phyloP scores from a whole-genome alignment of 1,140 invertebrate species.

The Atta texana region DNA sequence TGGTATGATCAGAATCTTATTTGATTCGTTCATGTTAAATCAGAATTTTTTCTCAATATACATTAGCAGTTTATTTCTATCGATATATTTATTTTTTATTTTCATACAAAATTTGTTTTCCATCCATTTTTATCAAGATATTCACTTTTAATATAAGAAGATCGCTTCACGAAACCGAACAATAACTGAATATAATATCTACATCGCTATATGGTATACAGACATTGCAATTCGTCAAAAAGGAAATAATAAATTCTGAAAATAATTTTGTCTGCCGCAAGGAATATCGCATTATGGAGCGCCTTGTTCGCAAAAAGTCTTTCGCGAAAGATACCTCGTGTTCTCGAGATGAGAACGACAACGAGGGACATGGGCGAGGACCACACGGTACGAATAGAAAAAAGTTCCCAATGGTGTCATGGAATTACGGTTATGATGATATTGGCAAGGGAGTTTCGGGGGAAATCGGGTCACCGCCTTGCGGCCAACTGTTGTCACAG shows the following conservation, averaged over 20 bases:
- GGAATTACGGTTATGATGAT: slow-evolving; percentile 64
- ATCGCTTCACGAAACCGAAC: neutral
- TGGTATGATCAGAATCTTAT: no score
- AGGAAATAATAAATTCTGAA: slow-evolving; percentile 1
- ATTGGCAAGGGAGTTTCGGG: slow-evolving; percentile 61
- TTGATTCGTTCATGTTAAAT: no score
- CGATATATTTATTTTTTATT: no score
- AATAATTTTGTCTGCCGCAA: slow-evolving; percentile 41
- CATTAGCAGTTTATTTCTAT: no score
- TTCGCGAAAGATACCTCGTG: slow-evolving; percentile 11
- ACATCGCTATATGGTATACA: neutral
- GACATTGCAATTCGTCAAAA: neutral
- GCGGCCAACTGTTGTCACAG: slow-evolving; percentile 54
- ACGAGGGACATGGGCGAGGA: neutral
- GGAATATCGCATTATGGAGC: neutral
- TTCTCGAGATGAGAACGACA: slow-evolving; percentile 9
- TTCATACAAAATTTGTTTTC: neutral
- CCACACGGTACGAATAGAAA: slow-evolving; percentile 47
- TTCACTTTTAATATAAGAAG: neutral
- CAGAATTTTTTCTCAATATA: no score
- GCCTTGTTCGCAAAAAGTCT: slow-evolving; percentile 31
- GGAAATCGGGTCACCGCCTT: slow-evolving; percentile 42
- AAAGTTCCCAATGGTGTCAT: slow-evolving; percentile 57
- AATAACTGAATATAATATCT: neutral
- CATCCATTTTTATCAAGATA: neutral